A percentile compares a stretch with the other conserved stretches of the same genome.
Conservation (phyloP, 2,797 vertebrate species). For the Buphagus erythrorhynchus region DNA sequence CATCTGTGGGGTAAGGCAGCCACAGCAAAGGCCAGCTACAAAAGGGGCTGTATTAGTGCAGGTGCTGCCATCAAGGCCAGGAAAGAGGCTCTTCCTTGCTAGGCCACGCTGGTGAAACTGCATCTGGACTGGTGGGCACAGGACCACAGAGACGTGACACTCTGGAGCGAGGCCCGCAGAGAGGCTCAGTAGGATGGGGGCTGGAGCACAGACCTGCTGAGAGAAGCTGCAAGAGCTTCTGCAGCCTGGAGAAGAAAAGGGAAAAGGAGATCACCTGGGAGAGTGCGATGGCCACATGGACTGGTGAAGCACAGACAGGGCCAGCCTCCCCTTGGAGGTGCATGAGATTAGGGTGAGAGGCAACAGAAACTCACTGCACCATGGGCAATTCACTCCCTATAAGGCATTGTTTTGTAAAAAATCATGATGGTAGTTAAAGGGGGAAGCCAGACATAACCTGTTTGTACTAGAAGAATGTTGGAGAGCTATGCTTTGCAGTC, state of each 20-base stretch:
- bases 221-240: not conserved
- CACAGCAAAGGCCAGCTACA: not conserved
- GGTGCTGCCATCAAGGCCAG: too few species aligned
- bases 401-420: not conserved
- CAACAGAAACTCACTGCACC: not conserved
- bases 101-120: not conserved
- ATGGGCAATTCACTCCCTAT: too few species aligned
- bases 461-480: not conserved
- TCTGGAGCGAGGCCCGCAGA: not conserved
- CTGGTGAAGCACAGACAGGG: not conserved
- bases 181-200: not conserved
- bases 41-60: not conserved
- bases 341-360: not conserved
- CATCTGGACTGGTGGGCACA: not conserved
- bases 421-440: not conserved
- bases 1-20: not conserved
- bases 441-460: not conserved
- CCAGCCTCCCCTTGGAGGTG: not conserved
- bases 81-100: not conserved
- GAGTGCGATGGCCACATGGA: rapidly evolving
- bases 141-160: not conserved
- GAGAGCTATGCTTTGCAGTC: not conserved
- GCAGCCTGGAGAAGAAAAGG: not conserved
- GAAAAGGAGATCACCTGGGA: not conserved
- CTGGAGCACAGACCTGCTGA: not conserved